Percentiles rank a stretch among this genome's conserved stretches.
Conservation (phyloP, 35 echinoderm and acorn worm genomes). For the Patiria miniata region DNA sequence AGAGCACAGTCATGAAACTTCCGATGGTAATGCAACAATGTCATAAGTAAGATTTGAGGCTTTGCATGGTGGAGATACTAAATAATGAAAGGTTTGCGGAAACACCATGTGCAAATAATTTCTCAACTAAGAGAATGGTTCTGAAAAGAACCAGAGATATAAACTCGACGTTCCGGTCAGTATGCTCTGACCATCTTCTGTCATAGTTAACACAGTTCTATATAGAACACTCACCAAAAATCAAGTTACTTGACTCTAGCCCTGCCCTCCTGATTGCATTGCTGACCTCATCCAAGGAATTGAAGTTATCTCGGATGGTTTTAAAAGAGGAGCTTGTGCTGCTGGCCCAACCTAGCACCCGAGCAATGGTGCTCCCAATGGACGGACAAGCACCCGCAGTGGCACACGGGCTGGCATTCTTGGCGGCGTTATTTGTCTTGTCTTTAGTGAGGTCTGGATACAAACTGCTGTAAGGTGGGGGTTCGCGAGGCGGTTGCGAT, state of each 20-base stretch:
- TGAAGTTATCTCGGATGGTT: conserved; percentile 77
- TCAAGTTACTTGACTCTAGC: conserved; percentile 87
- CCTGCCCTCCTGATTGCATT: conserved; percentile 74
- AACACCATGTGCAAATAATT: too few species aligned
- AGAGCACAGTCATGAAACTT: too few species aligned
- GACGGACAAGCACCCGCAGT: too few species aligned
- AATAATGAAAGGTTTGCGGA: too few species aligned
- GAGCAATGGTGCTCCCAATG: conserved; percentile 7
- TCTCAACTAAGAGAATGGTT: too few species aligned
- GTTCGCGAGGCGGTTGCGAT: not conserved
- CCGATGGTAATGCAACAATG: too few species aligned
- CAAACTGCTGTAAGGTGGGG: conserved; percentile 49
- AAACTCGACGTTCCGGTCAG: too few species aligned
- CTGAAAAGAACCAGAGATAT: too few species aligned
- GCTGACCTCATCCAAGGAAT: conserved; percentile 80
- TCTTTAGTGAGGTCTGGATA: conserved; percentile 50
- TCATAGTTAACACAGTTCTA: not conserved
- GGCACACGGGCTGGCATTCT: not conserved
- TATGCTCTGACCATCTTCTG: too few species aligned
- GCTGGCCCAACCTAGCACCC: conserved; percentile 6
- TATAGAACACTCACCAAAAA: conserved; percentile 73
- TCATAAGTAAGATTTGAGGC: too few species aligned
- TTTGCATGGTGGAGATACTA: too few species aligned
- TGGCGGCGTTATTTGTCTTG: not conserved
- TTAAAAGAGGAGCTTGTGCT: conserved; percentile 33